Percentiles rank a stretch among this genome's conserved stretches.
Conservation (phyloP, 2,888 invertebrate genomes). For the Caenorhabditis sinica region DNA sequence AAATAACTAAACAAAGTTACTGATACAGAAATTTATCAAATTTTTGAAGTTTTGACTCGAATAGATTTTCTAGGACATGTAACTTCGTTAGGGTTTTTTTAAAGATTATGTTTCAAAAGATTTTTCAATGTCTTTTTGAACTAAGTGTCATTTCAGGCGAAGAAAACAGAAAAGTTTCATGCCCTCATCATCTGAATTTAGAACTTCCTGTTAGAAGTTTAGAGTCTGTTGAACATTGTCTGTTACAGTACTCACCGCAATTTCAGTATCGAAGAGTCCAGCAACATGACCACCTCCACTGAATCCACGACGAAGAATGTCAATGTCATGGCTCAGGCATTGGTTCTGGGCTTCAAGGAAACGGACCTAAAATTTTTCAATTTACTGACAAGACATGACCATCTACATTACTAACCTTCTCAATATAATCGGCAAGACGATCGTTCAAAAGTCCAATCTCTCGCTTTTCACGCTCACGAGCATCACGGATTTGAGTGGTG, state of each 20-base stretch:
- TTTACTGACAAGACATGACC: neutral
- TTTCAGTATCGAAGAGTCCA: conserved; percentile 50
- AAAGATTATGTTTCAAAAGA: too few species aligned
- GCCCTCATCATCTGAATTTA: too few species aligned
- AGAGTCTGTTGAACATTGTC: too few species aligned
- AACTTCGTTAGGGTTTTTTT: too few species aligned
- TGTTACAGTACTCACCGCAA: conserved; percentile 32
- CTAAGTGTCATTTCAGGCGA: too few species aligned
- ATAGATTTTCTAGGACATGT: too few species aligned
- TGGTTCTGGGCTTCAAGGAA: conserved; percentile 84
- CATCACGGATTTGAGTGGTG: conserved; percentile 81
- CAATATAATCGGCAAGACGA: conserved; percentile 86
- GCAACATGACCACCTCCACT: conserved; percentile 44
- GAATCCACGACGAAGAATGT: conserved; percentile 65
- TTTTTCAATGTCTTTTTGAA: too few species aligned
- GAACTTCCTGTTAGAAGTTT: too few species aligned
- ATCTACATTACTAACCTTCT: conserved; percentile 83
- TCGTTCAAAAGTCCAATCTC: conserved; percentile 86
- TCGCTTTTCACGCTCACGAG: conserved; percentile 85
- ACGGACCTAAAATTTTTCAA: conserved; percentile 78
- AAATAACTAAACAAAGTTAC: too few species aligned
- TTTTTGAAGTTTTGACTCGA: too few species aligned
- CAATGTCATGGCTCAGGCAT: conserved; percentile 81
- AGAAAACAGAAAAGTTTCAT: too few species aligned
- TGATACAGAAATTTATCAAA: too few species aligned